phyloP scores from a whole-genome alignment of 2,797 vertebrate species.

The Chelmon rostratus region DNA sequence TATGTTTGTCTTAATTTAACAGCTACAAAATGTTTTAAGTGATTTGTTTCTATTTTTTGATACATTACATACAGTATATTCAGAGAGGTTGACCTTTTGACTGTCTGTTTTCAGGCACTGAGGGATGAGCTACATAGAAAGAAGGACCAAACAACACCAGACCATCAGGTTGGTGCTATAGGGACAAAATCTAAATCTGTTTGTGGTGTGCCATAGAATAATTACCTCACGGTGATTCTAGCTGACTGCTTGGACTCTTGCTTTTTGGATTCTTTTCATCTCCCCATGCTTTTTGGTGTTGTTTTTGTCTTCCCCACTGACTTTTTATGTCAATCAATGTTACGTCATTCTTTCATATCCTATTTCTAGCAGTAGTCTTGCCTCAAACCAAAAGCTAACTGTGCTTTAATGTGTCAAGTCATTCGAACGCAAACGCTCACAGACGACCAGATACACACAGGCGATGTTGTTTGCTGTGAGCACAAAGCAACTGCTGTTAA shows the following conservation, averaged over 20 bases:
- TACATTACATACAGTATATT: neutral
- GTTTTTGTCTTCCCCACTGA: neutral
- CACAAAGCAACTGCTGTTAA: conserved; percentile 4
- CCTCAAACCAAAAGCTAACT: conserved; percentile 16
- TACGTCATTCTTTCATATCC: conserved; percentile 16
- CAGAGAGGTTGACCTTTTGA: conserved; percentile 5
- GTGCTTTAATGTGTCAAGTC: conserved; percentile 11
- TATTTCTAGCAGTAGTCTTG: neutral
- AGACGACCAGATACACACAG: neutral
- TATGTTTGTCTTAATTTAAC: neutral
- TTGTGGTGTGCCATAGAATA: neutral
- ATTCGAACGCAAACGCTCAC: conserved; percentile 7
- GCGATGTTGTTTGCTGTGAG: neutral
- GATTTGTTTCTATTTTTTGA: neutral
- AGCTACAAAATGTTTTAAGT: neutral
- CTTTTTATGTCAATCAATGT: neutral
- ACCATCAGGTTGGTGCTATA: conserved; percentile 84
- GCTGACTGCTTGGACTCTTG: neutral
- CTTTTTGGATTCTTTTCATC: neutral
- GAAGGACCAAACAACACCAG: conserved; percentile 81
- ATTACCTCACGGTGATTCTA: neutral
- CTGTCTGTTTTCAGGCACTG: conserved; percentile 73
- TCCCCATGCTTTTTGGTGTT: neutral
- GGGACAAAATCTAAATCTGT: neutral
- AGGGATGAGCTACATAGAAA: conserved; percentile 80